Percentiles rank a stretch among this genome's conserved stretches.
phyloP scores from a whole-genome alignment of 1,140 invertebrate genomes.

The Agraylea sexmaculata region DNA sequence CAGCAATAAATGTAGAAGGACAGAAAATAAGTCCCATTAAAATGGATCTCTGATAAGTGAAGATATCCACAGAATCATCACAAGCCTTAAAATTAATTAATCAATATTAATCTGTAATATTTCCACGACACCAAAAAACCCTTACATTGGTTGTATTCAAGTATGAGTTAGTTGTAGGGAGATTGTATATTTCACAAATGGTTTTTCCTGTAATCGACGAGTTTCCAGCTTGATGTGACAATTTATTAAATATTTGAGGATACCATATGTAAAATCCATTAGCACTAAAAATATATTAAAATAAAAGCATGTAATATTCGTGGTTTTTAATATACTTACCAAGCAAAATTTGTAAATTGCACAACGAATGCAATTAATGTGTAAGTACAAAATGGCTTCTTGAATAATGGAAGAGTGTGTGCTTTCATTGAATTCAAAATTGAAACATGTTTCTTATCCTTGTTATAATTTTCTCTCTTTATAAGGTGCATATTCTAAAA shows the following conservation, averaged over 20 bases:
- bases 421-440: constrained; percentile 31
- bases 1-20: constrained; percentile 34
- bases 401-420: constrained; percentile 38
- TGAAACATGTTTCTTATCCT: constrained; percentile 14
- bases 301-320: too few species aligned
- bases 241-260: constrained; percentile 39
- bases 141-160: too few species aligned
- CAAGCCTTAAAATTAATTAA: too few species aligned
- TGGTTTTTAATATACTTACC: constrained; percentile 30
- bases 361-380: constrained; percentile 36
- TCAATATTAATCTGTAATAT: too few species aligned
- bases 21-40: constrained; percentile 35
- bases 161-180: constrained; percentile 1
- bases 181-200: constrained; percentile 24
- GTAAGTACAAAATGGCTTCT: constrained; percentile 31
- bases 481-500: constrained; percentile 1
- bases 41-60: constrained; percentile 32
- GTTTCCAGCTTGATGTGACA: constrained; percentile 25
- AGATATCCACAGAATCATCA: constrained; percentile 31
- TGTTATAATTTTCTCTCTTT: not conserved
- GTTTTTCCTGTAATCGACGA: constrained; percentile 9
- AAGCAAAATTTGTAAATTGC: constrained; percentile 38
- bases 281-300: constrained; percentile 26
- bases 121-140: too few species aligned
- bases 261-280: constrained; percentile 43